Evolutionary conservation across 2,888 invertebrate species (phyloP).

Genomic region (Actias luna): DNA sequence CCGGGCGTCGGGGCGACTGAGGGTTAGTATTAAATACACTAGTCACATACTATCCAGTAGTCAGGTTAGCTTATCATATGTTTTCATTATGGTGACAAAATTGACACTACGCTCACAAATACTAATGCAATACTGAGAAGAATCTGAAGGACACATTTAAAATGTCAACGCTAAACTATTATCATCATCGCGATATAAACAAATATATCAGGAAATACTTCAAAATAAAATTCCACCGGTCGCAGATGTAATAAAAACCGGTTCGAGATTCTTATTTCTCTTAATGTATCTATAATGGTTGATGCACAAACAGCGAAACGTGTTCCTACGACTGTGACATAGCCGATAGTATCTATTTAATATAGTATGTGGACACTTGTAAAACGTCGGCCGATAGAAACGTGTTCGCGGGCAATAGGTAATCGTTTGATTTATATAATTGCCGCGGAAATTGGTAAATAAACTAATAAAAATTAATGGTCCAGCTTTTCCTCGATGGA

Average conservation of each 20-base stretch:
- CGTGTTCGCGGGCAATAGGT: not conserved
- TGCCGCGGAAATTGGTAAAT: constrained; percentile 9
- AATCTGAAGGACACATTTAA: not conserved
- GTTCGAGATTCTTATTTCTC: not conserved
- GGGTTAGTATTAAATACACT: no score
- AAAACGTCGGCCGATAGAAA: constrained; percentile 2
- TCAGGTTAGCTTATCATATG: no score
- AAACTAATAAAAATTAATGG: constrained; percentile 11
- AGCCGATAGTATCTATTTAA: not conserved
- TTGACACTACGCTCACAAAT: no score
- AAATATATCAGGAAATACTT: not conserved
- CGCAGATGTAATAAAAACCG: not conserved
- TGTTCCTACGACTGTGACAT: not conserved
- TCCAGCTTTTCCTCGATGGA: not conserved
- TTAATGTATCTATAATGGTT: not conserved
- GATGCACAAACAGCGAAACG: constrained; percentile 1
- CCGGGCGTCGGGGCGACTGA: no score
- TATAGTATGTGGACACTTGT: not conserved
- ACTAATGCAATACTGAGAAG: not conserved
- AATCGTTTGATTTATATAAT: constrained; percentile 9
- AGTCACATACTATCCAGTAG: no score
- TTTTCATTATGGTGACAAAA: no score
- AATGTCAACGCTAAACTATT: not conserved
- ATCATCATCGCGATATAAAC: not conserved
- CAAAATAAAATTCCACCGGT: not conserved